A percentile compares a stretch with the other conserved stretches of the same genome.
Evolutionary conservation across 2,888 invertebrate species (phyloP).

Genomic region (Agrenia bidenticulata): DNA sequence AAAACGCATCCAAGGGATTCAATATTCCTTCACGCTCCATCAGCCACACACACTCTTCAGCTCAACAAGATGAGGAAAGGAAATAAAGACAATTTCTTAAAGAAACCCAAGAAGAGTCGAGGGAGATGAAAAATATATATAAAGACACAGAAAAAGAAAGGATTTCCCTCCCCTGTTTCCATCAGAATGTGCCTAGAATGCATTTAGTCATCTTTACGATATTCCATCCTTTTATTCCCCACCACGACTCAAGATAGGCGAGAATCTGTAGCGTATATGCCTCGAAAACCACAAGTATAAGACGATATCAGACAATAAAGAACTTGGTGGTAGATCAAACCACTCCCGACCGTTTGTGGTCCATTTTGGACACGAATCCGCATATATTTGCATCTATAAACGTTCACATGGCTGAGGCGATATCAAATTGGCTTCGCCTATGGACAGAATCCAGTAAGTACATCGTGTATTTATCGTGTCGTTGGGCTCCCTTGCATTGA

Average conservation of each 20-base stretch:
- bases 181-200: constrained; percentile 16
- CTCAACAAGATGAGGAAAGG: not conserved
- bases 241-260: not conserved
- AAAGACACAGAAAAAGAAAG: constrained; percentile 7
- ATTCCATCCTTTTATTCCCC: not conserved
- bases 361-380: constrained; percentile 39
- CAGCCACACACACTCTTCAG: not conserved
- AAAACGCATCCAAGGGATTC: constrained; percentile 12
- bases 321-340: not conserved
- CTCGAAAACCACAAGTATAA: no score
- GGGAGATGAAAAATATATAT: constrained; percentile 2
- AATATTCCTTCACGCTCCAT: constrained; percentile 1
- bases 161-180: constrained; percentile 10
- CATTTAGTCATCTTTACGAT: constrained; percentile 7
- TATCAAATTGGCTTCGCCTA: no score
- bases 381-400: constrained; percentile 40
- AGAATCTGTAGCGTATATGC: no score
- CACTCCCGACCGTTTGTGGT: constrained; percentile 40
- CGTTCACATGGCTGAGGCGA: not conserved
- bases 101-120: constrained; percentile 22
- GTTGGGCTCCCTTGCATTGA: not conserved
- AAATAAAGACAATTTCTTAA: constrained; percentile 17
- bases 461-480: not conserved
- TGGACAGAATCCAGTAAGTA: not conserved
- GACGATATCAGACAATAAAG: not conserved